phyloP scores from a whole-genome alignment of 2,888 invertebrate species.

The Troilus luridus region DNA sequence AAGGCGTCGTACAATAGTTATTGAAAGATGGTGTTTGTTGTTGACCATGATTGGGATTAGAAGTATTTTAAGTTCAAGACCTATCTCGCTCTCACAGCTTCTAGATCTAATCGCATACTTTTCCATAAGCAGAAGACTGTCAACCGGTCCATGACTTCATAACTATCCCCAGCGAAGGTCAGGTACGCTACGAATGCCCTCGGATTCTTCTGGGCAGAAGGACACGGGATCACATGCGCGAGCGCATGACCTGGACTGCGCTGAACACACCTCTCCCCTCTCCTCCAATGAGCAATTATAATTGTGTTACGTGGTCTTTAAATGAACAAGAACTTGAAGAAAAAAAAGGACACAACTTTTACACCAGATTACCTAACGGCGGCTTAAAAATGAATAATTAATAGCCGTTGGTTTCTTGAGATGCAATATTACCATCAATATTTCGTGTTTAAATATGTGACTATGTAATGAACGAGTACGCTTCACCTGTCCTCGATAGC shows the following conservation, averaged over 20 bases:
- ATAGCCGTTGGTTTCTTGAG: conserved; percentile 7
- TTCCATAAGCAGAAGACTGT: not conserved
- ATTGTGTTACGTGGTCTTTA: conserved; percentile 21
- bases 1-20: too few species aligned
- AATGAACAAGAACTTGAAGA: not conserved
- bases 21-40: not conserved
- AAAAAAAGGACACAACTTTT: conserved; percentile 25
- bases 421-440: conserved; percentile 36
- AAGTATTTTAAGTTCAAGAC: not conserved
- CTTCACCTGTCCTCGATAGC: not conserved
- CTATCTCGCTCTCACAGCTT: not conserved
- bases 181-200: not conserved
- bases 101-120: not conserved
- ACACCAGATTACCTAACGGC: conserved; percentile 22
- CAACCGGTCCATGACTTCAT: conserved; percentile 45
- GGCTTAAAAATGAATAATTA: conserved; percentile 45
- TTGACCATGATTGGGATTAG: not conserved
- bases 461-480: conserved; percentile 14
- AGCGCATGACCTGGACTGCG: not conserved
- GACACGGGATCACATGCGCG: conserved; percentile 13
- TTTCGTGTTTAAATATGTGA: conserved; percentile 43
- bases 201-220: not conserved
- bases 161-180: not conserved
- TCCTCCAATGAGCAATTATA: not conserved
- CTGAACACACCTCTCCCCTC: not conserved